Base-by-base conservation (phyloP, 2,113 vertebrate species). In the Rhineura floridana region DNA sequence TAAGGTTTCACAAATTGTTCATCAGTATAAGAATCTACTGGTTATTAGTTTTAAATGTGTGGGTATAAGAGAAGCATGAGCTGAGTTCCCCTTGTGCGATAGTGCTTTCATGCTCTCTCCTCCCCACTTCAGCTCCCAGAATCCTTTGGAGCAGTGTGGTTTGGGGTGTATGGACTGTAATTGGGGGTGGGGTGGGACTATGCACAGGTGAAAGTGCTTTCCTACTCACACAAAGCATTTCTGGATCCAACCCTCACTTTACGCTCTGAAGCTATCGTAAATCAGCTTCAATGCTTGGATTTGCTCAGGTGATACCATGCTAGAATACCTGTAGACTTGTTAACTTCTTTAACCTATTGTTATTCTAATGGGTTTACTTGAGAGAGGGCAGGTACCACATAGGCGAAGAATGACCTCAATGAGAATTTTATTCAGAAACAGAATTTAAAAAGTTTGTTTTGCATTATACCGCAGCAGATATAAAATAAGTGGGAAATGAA, bases 391-490 rank as follows among this genome's bases (percentile, higher is more conserved):
- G 15, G 15, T 72, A 39, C 25, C 17, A 3, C 42, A 17, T 1
- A 4, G 25, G 6, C 36, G 19, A 36, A 72, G 39, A 12, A 42
- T 72, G 25, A 39, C 39, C 36, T 28, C 8, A 84, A 1, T 39
- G 73, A 63, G 46, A 0, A 9, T 82, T 91, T 65, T 3, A 39
- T 12, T 88, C 91, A 55, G 46, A 88, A 91, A 5, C 39, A 77
- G 48, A 90, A 88, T 70, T 77, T 52, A 81, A 73, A 21, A 63
- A 1, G 30, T 52, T 82, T 86, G 15, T 3, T 86, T 85, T 59
- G 67, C 23, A 21, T 30, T 90, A 84, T 93, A 77, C 2, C 10
- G 2, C 0, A 75, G 7, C 50, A 67, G 76, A 6, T 39, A 25
- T 28, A 52, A 5, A 11, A 23, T n/a, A 84, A 83, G 7, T 36